Evolutionary conservation across 1,140 invertebrate genomes (phyloP).

Genomic region (Bilobella aurantiaca): DNA sequence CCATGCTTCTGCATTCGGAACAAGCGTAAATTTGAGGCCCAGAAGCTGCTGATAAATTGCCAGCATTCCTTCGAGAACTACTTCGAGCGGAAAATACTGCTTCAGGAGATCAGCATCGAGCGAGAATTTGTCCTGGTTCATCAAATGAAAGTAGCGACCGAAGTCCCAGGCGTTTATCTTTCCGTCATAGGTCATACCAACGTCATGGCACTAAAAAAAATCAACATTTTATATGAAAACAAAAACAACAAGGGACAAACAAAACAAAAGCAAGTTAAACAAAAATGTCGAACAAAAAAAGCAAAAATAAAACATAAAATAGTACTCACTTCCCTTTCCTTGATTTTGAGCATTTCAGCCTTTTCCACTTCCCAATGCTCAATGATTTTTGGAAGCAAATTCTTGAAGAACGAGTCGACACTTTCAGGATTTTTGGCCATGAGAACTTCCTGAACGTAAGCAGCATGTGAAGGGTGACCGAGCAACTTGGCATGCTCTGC

Average conservation of each 20-base stretch:
- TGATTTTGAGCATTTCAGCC: slow-evolving; percentile 42
- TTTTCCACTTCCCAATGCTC: slow-evolving; percentile 44
- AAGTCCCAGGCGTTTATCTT: slow-evolving; percentile 46
- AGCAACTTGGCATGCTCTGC: slow-evolving; percentile 44
- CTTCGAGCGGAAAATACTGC: slow-evolving; percentile 47
- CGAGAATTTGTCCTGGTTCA: slow-evolving; percentile 45
- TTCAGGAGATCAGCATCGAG: slow-evolving; percentile 46
- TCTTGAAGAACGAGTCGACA: slow-evolving; percentile 43
- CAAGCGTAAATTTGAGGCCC: slow-evolving; percentile 43
- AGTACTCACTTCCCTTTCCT: slow-evolving; percentile 47
- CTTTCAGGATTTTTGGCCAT: slow-evolving; percentile 47
- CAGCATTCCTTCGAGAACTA: slow-evolving; percentile 45
- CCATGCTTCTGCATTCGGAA: slow-evolving; percentile 43
- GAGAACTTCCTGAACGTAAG: slow-evolving; percentile 43
- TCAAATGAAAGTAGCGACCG: slow-evolving; percentile 45
- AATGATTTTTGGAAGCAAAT: slow-evolving; percentile 43
- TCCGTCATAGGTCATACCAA: slow-evolving; percentile 42
- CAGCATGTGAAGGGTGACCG: slow-evolving; percentile 45
- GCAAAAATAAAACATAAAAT: too few species aligned
- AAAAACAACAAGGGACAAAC: too few species aligned
- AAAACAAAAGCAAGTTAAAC: too few species aligned
- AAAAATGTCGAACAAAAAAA: too few species aligned
- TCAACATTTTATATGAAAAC: too few species aligned
- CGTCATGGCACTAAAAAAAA: too few species aligned
- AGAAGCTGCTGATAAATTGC: slow-evolving; percentile 47